phyloP scores from a whole-genome alignment of 2,797 vertebrate species.

The Gila robusta region DNA sequence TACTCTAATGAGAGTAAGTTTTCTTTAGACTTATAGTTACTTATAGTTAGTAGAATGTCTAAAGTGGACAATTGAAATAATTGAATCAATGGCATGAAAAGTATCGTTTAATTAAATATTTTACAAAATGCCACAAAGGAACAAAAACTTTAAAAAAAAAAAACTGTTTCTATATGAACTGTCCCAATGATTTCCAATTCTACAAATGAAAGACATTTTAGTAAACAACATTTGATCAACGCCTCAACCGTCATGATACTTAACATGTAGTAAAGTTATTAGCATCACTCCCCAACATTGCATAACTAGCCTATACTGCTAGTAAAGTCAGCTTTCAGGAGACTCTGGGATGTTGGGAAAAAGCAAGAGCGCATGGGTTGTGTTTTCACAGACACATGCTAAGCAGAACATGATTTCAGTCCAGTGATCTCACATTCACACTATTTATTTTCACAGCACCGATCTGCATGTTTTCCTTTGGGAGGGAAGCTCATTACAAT shows the following conservation, averaged over 20 bases:
- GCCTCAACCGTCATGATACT: background rate
- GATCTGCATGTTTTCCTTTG: conserved; percentile 65
- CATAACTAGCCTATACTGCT: too few relatives aligned
- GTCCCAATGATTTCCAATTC: background rate
- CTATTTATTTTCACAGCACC: conserved; percentile 69
- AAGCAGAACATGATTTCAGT: conserved; percentile 60
- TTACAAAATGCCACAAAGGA: background rate
- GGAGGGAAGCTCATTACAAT: conserved; percentile 67
- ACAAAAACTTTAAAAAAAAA: background rate
- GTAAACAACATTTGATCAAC: background rate
- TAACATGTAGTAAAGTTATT: background rate
- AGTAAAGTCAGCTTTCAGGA: background rate
- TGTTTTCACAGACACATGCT: conserved; percentile 53
- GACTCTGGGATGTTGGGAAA: background rate
- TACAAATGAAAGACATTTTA: background rate
- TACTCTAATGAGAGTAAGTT: too few relatives aligned
- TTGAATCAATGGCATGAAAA: too few relatives aligned
- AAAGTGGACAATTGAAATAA: too few relatives aligned
- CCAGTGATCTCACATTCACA: conserved; percentile 60
- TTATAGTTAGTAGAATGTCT: too few relatives aligned
- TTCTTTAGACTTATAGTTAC: too few relatives aligned
- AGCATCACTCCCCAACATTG: background rate
- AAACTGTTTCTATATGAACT: too few relatives aligned
- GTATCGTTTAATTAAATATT: background rate
- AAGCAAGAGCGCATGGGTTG: conserved; percentile 8